Conservation (phyloP, 2,888 invertebrate genomes). For the Chelonus formosanus region DNA sequence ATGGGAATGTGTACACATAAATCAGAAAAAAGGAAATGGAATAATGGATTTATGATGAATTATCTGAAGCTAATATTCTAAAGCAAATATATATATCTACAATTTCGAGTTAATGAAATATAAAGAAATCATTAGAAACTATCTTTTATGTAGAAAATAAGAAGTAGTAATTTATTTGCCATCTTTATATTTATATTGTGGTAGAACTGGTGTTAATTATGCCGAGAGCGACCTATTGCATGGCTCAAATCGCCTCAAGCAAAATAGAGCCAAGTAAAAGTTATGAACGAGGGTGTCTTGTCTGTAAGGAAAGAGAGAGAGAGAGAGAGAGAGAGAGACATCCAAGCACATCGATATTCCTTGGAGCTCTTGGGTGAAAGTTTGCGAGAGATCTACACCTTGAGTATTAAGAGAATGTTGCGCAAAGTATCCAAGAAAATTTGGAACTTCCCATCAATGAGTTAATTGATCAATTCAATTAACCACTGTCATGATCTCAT, state of each 20-base stretch:
- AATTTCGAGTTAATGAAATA: too few relatives aligned
- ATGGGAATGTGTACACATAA: conserved; percentile 6
- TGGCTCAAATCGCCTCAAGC: neutral
- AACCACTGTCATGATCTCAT: too few relatives aligned
- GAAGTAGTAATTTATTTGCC: neutral
- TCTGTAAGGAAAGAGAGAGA: neutral
- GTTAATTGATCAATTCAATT: too few relatives aligned
- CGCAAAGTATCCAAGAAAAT: neutral
- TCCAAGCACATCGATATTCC: conserved; percentile 12
- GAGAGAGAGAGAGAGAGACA: neutral
- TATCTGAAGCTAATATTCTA: too few relatives aligned
- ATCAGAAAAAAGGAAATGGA: conserved; percentile 10
- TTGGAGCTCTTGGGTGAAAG: conserved; percentile 14
- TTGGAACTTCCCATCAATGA: neutral
- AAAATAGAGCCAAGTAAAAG: conserved; percentile 9
- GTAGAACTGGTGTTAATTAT: conserved; percentile 1
- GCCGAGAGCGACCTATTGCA: neutral
- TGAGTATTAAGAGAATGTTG: neutral
- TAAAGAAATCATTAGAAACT: too few relatives aligned
- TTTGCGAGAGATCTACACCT: neutral
- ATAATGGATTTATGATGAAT: neutral
- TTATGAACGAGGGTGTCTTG: conserved; percentile 3
- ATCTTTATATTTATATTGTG: neutral
- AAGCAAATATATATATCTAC: too few relatives aligned
- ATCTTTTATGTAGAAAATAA: too few relatives aligned